Evolutionary conservation across 2,797 vertebrate genomes (phyloP), one percentile per base, ranked within the genome.

Genomic region (Gymnopithys bicolor): DNA sequence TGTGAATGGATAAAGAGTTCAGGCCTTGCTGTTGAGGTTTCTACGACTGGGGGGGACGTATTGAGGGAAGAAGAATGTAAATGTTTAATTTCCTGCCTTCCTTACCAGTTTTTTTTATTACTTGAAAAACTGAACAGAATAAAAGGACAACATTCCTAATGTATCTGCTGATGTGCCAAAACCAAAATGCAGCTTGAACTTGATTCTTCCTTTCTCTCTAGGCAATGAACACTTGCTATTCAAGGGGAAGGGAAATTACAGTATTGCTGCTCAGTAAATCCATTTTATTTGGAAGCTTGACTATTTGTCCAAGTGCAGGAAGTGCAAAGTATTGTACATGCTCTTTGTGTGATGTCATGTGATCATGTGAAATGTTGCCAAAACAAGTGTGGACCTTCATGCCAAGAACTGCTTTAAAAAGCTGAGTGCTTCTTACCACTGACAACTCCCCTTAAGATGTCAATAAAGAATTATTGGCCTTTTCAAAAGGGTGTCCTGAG

Each of bases 11-110:
- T 73, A 76, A 91, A 91, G 64, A 48, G 68, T 64, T 41, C 56
- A 84, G 39, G 51, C 67, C 79, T 64, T 81, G 39, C 41, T 21
- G 16, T 74, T 64, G 5, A 60, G 25, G 14, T 82, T 82, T 67
- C 32, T 77, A 80, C 77, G 56, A 68, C 0, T 60, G 18, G 41
- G n/a, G n/a, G 87, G 75, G 84, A 96, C 73, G 30, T 76, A 43
- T 0, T 46, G 52, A 45, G n/a, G 88, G 69, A 83, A 86, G 51
- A 62, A 87, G 91, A 74, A 87, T 79, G 64, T 86, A 82, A 89
- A 74, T 76, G 55, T 90, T 92, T 77, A 25, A 67, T 84, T 90
- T 88, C 59, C 39, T 76, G 14, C 49, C 60, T 89, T 71, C 56
- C 62, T 79, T 87, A 89, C 32, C 28, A 46, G 6, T 95, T 60